Percentiles rank a stretch among this genome's conserved stretches.
These are phyloP conservation scores for Drosophila lacteicornis DNA, from an alignment of 1,140 invertebrate species.

Conservation along the genomic window DNA sequence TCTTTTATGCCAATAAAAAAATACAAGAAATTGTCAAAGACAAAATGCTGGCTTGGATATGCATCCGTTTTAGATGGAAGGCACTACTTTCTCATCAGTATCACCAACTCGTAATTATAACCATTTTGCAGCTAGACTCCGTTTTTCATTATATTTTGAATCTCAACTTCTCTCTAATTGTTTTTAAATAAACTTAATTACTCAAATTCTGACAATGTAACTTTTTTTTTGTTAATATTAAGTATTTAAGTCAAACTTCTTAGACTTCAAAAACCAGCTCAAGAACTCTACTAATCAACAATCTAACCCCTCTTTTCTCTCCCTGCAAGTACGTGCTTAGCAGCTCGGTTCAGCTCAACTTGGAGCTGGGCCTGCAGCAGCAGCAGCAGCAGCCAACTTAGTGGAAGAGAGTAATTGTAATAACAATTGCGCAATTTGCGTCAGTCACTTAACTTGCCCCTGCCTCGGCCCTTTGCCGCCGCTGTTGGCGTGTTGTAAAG, in stretches of 20 bases:
- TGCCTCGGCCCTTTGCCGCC: conserved; percentile 10
- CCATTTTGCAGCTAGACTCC: no score
- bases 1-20: no score
- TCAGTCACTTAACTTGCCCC: conserved; percentile 72
- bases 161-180: no score
- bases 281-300: not conserved
- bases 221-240: not conserved
- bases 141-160: not conserved
- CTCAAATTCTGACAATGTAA: no score
- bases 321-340: conserved; percentile 52
- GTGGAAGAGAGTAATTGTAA: conserved; percentile 79
- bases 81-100: no score
- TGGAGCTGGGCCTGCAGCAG: conserved; percentile 27
- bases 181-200: no score
- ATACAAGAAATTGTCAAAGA: not conserved
- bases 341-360: conserved; percentile 14
- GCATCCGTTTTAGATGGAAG: not conserved
- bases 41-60: not conserved
- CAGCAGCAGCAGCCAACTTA: conserved; percentile 39
- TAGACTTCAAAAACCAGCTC: not conserved
- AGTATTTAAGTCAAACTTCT: not conserved
- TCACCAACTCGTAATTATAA: no score
- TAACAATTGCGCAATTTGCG: conserved; percentile 82
- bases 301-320: conserved; percentile 11
- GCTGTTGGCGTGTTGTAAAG: conserved; percentile 65